Base-by-base conservation (phyloP, 1,140 invertebrate genomes). In the Cephus cinctus region DNA sequence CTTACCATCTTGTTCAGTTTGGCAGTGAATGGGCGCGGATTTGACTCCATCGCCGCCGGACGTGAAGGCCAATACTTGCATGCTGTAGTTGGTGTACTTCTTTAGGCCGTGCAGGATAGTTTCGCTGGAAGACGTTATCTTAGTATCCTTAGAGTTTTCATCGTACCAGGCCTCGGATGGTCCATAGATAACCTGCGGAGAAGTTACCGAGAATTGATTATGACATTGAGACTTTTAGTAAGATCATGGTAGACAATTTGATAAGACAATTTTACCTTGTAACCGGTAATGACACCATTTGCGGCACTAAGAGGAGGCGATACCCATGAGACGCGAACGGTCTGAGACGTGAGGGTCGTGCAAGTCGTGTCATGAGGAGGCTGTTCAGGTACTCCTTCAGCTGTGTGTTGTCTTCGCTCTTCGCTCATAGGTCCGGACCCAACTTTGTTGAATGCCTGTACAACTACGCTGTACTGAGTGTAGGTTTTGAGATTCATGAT, bases 41-140 rank as follows among this genome's bases (percentile, higher is more conserved):
- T 90, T 84, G 22, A 96, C 92, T 46, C 95, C 96, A 69, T 97
- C 94, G n/a, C 96, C 96, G 48, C 93, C 94, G 36, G 91, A 89
- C 19, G 94, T 98, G 61, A 87, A 96, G 32, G 94, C 94, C 51
- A 97, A 74, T 23, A 98, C 92, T 81, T 96, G 91, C 83, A 98
- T 94, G 42, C 91, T 96, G 75, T 98, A 98, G 77, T 98, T 98
- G 1, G 94, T 98, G 71, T 88, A 98, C 70, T 96, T 96, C 71
- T 94, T 90, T 18, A 98, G 77, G 38, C 89, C 92, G 65, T 94
- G 89, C 4, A 96, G 80, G 63, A 94, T 94, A 1, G 93, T 94
- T 75, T 96, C 93, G 65, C 88, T 93, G 47, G 91, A 90, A 30
- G 92, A 86, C 35, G 90, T 92, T 53, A 92, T 94, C 72, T 94